Evolutionary conservation across 2,888 invertebrate species (phyloP), one percentile per base, ranked within the genome.

Genomic region (Drosophila emarginata): DNA sequence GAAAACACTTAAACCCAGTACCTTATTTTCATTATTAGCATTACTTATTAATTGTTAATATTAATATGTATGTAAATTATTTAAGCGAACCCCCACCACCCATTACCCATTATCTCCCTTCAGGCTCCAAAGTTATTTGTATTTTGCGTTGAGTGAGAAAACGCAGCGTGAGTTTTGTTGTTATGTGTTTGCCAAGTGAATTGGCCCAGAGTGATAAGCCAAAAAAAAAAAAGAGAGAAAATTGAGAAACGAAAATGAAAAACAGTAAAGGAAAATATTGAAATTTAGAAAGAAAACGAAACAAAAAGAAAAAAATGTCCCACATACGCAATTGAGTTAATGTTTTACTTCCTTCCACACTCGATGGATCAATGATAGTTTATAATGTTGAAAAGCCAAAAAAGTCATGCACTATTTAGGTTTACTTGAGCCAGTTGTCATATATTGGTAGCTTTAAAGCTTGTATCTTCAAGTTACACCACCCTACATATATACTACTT

Each of bases 1-100:
- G 79, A 72, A 83, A 83, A 88, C 89, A 90, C 89, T 89, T 89
- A 79, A 90, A 90, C 90, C 90, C 90, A 90, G 90, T 90, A 90
- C 90, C 90, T 90, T 90, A 90, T 90, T 90, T 90, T 89, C 89
- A 80, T 86, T 83, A 78, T 82, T 83, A 86, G 87, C 87, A 81
- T 82, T 81, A 84, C 87, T 80, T 79, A 84, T 82, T 84, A 87
- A 87, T 87, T 82, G 82, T 82, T 82, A 84, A 87, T 64, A 74
- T 67, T 81, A 77, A 83, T 86, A 83, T 83, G 84, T 79, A 84
- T 82, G 85, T 84, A 82, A 82, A 87, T 82, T 81, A 82, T 82
- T 82, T 82, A 82, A 87, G 82, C 53, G 59, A 51, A 36, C 32
- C 32, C 14, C 23, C 23, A 12, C 57, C 70, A 53, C 37, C 51